A percentile compares a stretch with the other conserved stretches of the same genome.
These are phyloP conservation scores for Merluccius polli DNA, from an alignment of 2,797 vertebrate genomes.

Conservation along the genomic window DNA sequence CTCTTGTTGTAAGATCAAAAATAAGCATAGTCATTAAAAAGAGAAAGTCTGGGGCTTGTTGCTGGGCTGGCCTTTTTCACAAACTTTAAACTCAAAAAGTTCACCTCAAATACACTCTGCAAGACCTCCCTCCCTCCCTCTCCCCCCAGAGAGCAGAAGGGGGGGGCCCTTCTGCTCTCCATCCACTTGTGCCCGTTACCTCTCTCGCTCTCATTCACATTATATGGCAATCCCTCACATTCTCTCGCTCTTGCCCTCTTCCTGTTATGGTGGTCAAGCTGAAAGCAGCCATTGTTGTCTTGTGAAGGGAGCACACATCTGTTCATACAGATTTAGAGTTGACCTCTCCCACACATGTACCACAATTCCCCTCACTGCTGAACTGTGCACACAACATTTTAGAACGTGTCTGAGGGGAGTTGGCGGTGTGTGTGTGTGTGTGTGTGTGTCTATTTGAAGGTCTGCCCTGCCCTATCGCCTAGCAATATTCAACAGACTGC, in stretches of 20 bases:
- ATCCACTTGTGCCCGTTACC: constrained; percentile 13
- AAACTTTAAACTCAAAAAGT: neutral
- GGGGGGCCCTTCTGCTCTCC: neutral
- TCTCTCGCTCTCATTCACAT: neutral
- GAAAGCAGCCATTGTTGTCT: constrained; percentile 30
- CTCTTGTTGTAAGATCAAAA: neutral
- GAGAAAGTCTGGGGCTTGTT: neutral
- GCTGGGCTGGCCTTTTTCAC: neutral
- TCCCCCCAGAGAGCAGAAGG: too few species aligned
- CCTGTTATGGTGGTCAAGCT: constrained; percentile 39
- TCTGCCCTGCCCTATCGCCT: neutral
- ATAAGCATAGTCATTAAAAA: too few species aligned
- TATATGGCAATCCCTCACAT: neutral
- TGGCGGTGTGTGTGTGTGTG: constrained; percentile 3
- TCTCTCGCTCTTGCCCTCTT: constrained; percentile 15
- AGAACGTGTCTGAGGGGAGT: neutral
- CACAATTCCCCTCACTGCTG: neutral
- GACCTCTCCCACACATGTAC: constrained; percentile 8
- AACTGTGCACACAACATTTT: neutral
- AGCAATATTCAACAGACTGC: neutral
- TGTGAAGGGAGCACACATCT: constrained; percentile 19
- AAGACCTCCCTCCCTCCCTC: neutral
- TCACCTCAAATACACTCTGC: neutral
- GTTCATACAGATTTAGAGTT: constrained; percentile 3
- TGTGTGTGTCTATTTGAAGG: neutral